Evolutionary conservation across 64 coral and sea anemone genomes (phyloP).

Genomic region (Astreopora myriophthalma): DNA sequence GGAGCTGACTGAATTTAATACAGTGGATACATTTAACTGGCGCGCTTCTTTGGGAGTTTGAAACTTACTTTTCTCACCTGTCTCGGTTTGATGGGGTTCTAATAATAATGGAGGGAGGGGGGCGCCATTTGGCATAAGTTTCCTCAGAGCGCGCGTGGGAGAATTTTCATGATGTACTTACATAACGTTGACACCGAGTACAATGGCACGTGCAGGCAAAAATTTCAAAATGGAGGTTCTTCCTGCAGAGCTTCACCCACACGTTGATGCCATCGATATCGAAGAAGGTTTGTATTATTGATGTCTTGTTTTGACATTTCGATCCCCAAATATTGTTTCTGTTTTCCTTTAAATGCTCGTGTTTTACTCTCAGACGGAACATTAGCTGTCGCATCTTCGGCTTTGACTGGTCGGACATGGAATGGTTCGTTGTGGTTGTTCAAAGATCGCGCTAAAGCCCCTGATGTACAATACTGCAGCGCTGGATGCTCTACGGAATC

Average conservation of each 20-base stretch:
- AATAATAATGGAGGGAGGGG: too few relatives aligned
- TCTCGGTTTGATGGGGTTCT: too few relatives aligned
- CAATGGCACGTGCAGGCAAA: conserved; percentile 40
- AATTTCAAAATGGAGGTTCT: conserved; percentile 90
- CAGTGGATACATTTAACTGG: too few relatives aligned
- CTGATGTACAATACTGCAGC: conserved; percentile 82
- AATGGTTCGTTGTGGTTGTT: conserved; percentile 94
- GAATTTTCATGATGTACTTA: neutral
- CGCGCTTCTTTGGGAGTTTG: too few relatives aligned
- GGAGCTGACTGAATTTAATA: too few relatives aligned
- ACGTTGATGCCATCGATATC: conserved; percentile 90
- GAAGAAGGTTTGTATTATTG: conserved; percentile 70
- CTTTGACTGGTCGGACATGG: conserved; percentile 85
- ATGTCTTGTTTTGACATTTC: neutral
- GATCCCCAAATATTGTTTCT: neutral
- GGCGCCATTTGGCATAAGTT: too few relatives aligned
- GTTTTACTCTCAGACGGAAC: conserved; percentile 70
- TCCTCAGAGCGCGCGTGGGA: too few relatives aligned
- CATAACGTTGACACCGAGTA: neutral
- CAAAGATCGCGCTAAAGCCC: conserved; percentile 90
- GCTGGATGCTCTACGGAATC: conserved; percentile 78
- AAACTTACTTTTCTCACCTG: too few relatives aligned
- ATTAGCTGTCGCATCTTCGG: conserved; percentile 84
- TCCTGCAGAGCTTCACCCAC: conserved; percentile 75
- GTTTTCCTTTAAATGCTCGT: neutral